phyloP scores from a whole-genome alignment of 2,797 vertebrate species.

The Dermochelys coriacea region DNA sequence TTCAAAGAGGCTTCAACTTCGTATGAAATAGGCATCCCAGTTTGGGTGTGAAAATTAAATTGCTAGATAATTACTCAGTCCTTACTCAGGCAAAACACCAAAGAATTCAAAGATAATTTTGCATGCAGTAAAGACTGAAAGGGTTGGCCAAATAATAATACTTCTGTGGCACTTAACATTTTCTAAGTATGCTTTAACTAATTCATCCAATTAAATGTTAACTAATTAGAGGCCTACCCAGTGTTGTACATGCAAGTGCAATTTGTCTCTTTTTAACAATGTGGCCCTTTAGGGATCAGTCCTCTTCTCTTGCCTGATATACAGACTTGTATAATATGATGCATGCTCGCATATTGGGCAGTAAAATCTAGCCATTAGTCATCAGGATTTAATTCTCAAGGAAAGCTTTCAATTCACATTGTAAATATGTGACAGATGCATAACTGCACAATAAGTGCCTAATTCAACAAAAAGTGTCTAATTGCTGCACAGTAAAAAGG shows the following conservation, averaged over 20 bases:
- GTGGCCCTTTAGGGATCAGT: not conserved
- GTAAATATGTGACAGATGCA: not conserved
- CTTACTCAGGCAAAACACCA: not conserved
- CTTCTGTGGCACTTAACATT: not conserved
- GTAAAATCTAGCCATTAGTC: not conserved
- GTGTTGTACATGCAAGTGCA: not conserved
- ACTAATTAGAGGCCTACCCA: not conserved
- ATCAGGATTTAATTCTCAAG: not conserved
- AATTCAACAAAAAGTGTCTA: not conserved
- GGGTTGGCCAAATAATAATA: not conserved
- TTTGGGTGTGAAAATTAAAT: not conserved
- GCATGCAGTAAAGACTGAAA: not conserved
- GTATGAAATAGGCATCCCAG: not conserved
- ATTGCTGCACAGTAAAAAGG: not conserved
- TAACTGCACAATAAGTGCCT: not conserved
- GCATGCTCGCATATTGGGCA: not conserved
- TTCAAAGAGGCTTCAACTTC: not conserved
- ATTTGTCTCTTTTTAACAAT: not conserved
- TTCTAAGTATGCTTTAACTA: conserved; percentile 22
- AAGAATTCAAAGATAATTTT: conserved; percentile 19
- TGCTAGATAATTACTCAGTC: not conserved
- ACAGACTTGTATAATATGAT: not conserved
- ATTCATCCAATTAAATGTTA: not conserved
- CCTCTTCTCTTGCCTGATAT: not conserved
- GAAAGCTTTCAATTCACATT: not conserved